phyloP scores from a whole-genome alignment of 2,888 invertebrate genomes.

The Brachyptera putata region DNA sequence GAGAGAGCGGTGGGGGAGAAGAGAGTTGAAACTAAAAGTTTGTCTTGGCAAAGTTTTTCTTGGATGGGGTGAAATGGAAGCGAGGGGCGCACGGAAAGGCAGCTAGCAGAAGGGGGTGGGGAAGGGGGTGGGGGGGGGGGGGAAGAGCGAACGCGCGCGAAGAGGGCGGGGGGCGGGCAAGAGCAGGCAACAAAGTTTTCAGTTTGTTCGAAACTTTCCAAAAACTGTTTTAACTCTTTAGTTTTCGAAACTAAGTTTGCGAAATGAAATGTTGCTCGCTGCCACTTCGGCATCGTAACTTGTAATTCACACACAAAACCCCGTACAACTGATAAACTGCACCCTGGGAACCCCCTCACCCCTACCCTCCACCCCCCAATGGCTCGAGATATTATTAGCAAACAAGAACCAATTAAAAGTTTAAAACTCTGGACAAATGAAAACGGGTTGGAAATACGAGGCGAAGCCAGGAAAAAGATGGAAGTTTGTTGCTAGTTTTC shows the following conservation, averaged over 20 bases:
- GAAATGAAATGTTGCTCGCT: conserved; percentile 33
- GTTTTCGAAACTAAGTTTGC: conserved; percentile 29
- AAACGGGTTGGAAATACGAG: too few relatives aligned
- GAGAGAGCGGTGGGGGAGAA: conserved; percentile 21
- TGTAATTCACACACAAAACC: conserved; percentile 18
- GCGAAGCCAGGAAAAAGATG: too few relatives aligned
- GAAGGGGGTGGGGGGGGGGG: conserved; percentile 23
- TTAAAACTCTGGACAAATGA: background rate
- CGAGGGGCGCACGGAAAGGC: conserved; percentile 22
- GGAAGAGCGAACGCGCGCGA: conserved; percentile 30
- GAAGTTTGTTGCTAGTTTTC: background rate
- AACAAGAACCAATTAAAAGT: conserved; percentile 20
- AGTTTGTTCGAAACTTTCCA: conserved; percentile 17
- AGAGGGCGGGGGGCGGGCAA: conserved; percentile 9
- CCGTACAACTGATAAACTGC: background rate
- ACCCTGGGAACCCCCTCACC: background rate
- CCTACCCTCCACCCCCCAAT: background rate
- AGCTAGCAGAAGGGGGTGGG: background rate
- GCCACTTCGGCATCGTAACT: conserved; percentile 22
- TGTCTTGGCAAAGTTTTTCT: conserved; percentile 39
- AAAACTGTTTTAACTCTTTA: conserved; percentile 30
- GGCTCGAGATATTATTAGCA: conserved; percentile 15
- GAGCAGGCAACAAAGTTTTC: conserved; percentile 13
- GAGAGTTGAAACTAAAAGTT: conserved; percentile 34
- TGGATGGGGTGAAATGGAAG: conserved; percentile 35